Conservation (phyloP, 2,888 invertebrate genomes). For the Eumerus sabulonum region DNA sequence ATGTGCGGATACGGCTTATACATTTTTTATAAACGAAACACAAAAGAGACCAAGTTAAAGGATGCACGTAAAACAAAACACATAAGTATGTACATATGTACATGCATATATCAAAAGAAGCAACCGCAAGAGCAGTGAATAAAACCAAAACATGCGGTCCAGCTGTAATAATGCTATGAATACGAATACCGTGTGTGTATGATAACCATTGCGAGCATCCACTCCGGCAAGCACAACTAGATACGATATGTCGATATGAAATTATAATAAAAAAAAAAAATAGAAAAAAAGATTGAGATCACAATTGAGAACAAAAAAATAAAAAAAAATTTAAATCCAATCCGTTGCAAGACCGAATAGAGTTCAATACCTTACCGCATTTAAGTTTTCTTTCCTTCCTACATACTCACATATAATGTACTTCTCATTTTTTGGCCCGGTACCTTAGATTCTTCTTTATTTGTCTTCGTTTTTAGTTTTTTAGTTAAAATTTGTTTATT, state of each 20-base stretch:
- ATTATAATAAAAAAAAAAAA: constrained; percentile 61
- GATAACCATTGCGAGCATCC: constrained; percentile 59
- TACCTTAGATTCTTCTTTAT: constrained; percentile 60
- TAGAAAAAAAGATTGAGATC: constrained; percentile 54
- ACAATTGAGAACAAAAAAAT: constrained; percentile 15
- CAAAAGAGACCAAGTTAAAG: constrained; percentile 42
- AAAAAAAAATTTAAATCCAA: constrained; percentile 17
- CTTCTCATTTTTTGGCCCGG: constrained; percentile 39
- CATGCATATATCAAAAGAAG: constrained; percentile 1
- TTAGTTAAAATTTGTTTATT: constrained; percentile 62
- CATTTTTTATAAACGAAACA: too few species aligned
- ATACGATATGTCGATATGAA: constrained; percentile 54
- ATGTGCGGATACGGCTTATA: constrained; percentile 27
- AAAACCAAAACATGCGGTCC: constrained; percentile 52
- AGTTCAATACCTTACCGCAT: constrained; percentile 16
- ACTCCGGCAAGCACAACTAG: constrained; percentile 56
- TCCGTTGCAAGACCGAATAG: constrained; percentile 40
- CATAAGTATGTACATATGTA: not conserved
- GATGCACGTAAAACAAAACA: constrained; percentile 4
- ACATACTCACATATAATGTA: constrained; percentile 4
- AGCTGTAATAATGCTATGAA: constrained; percentile 48
- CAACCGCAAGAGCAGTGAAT: constrained; percentile 15
- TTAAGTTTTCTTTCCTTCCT: constrained; percentile 16
- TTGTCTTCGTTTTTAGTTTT: constrained; percentile 65
- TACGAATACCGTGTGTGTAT: constrained; percentile 30